Conservation (phyloP, 2,888 invertebrate genomes). For the Leucania comma region DNA sequence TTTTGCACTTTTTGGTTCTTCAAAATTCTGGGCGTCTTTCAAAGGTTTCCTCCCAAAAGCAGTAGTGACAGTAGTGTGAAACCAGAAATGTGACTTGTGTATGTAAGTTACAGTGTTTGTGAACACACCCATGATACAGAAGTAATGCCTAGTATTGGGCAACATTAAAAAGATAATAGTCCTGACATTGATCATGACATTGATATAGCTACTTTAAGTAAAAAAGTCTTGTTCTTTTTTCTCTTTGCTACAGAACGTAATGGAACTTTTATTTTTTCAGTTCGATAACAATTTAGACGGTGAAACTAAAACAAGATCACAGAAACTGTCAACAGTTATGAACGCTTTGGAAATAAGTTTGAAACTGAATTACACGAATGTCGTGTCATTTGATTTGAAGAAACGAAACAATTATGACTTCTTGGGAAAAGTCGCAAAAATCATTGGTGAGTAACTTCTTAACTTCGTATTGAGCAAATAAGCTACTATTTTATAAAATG, state of each 20-base stretch:
- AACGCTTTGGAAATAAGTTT: constrained; percentile 74
- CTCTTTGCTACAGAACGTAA: neutral
- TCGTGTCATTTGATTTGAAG: constrained; percentile 69
- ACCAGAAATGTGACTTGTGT: no score
- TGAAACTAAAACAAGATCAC: constrained; percentile 52
- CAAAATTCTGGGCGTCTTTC: no score
- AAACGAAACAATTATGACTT: constrained; percentile 58
- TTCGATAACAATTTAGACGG: constrained; percentile 32
- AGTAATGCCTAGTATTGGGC: no score
- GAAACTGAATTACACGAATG: constrained; percentile 72
- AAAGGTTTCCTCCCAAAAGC: no score
- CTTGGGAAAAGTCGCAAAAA: constrained; percentile 58
- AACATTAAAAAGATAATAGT: no score
- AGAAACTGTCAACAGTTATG: constrained; percentile 69
- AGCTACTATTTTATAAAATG: neutral
- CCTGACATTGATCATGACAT: no score
- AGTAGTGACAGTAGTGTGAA: no score
- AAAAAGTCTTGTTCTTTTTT: neutral
- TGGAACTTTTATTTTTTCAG: constrained; percentile 27
- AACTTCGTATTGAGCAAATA: constrained; percentile 23
- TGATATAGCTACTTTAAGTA: no score
- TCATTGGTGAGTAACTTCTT: constrained; percentile 61
- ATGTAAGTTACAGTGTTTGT: no score
- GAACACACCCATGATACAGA: no score
- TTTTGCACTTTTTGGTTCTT: no score